These are phyloP conservation scores for Sialia sialis DNA, from an alignment of 2,113 vertebrate genomes.

Conservation along the genomic window DNA sequence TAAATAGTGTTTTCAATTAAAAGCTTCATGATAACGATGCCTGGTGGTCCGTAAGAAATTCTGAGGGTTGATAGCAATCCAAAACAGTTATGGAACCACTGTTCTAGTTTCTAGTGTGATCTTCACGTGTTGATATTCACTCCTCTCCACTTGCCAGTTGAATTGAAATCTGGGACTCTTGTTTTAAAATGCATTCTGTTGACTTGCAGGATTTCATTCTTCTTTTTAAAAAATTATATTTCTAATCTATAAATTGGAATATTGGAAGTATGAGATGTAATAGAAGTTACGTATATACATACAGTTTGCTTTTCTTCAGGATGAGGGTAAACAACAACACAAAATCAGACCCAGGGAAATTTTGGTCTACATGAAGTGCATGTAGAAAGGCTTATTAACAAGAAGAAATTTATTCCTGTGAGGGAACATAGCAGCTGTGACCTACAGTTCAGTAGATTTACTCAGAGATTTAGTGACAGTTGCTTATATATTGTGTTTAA, in stretches of 20 bases:
- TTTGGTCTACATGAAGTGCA: not conserved
- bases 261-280: not conserved
- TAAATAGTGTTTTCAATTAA: conserved; percentile 59
- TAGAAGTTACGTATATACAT: not conserved
- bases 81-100: conserved; percentile 9
- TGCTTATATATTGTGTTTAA: not conserved
- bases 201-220: not conserved
- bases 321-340: not conserved
- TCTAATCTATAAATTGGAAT: not conserved
- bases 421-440: not conserved
- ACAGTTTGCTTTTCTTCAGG: not conserved
- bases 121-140: fast-evolving
- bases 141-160: not conserved
- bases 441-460: not conserved
- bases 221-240: not conserved
- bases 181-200: not conserved
- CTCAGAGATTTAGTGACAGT: not conserved
- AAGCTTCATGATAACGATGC: conserved; percentile 34
- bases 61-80: conserved; percentile 32
- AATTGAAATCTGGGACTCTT: not conserved
- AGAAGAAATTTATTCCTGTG: not conserved
- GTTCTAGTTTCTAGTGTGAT: not conserved
- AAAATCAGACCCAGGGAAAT: not conserved
- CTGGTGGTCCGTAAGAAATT: conserved; percentile 34
- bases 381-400: not conserved